A percentile compares a stretch with the other conserved stretches of the same genome.
Conservation (phyloP, 2,888 invertebrate genomes). For the Hydraecia micacea region DNA sequence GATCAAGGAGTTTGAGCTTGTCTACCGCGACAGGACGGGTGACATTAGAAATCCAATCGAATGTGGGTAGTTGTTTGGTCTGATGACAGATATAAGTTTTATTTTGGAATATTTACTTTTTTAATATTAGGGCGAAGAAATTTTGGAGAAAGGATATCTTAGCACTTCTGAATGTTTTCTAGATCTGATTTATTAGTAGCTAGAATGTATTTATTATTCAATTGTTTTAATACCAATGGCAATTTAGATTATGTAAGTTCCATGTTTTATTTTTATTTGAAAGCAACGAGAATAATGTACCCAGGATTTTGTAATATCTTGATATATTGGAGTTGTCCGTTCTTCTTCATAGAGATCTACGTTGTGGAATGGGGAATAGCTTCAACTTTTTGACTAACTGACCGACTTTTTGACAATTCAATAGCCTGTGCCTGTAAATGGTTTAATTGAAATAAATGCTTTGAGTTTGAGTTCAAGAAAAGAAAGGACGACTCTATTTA, state of each 20-base stretch:
- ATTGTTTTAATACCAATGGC: neutral
- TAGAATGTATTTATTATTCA: neutral
- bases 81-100: neutral
- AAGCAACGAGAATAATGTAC: neutral
- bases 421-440: neutral
- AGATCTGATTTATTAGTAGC: too few relatives aligned
- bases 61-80: neutral
- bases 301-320: too few relatives aligned
- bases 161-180: too few relatives aligned
- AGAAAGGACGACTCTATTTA: neutral
- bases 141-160: neutral
- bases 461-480: neutral
- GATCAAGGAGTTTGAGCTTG: constrained; percentile 24
- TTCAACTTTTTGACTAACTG: neutral
- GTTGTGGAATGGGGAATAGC: neutral
- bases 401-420: neutral
- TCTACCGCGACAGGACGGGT: constrained; percentile 7
- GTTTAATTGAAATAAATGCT: neutral
- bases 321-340: neutral
- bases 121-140: neutral
- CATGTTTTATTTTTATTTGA: neutral
- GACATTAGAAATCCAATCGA: neutral
- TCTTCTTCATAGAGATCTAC: neutral
- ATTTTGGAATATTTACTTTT: neutral
- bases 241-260: neutral